Conservation (phyloP, 2,113 vertebrate species). For the Natator depressus region DNA sequence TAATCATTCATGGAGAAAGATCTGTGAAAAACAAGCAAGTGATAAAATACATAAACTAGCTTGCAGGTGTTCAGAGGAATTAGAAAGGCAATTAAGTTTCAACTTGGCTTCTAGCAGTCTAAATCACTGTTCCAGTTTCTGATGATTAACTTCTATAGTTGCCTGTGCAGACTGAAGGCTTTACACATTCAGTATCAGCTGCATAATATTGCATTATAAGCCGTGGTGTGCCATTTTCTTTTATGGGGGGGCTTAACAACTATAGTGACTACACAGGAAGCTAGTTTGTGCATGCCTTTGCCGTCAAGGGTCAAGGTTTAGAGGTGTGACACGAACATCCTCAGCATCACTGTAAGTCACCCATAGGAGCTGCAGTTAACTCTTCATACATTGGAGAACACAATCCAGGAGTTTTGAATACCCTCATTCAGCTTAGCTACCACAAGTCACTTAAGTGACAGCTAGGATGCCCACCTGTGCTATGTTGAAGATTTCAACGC, state of each 20-base stretch:
- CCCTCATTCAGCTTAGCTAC: constrained; percentile 42
- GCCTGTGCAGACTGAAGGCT: constrained; percentile 36
- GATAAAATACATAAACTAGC: constrained; percentile 38
- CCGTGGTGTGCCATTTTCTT: neutral
- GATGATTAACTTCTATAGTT: constrained; percentile 22
- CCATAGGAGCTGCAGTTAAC: constrained; percentile 16
- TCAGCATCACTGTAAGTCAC: constrained; percentile 29
- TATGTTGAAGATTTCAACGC: constrained; percentile 20
- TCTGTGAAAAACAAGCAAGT: constrained; percentile 55
- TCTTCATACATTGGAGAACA: constrained; percentile 8
- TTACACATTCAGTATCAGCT: constrained; percentile 40
- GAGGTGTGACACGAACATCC: neutral
- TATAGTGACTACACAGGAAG: neutral
- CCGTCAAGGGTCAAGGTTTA: neutral
- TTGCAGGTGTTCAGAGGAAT: constrained; percentile 54
- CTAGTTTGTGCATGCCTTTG: neutral
- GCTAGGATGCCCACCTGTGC: constrained; percentile 29
- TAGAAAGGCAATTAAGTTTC: constrained; percentile 72
- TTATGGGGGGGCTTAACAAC: constrained; percentile 21
- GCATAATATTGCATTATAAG: constrained; percentile 11
- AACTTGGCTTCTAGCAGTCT: constrained; percentile 59
- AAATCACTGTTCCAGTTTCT: constrained; percentile 49
- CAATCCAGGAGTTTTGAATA: neutral
- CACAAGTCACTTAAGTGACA: constrained; percentile 56
- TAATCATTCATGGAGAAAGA: constrained; percentile 8